Conservation (phyloP, 2,113 vertebrate species). For the Chlorodrepanis virens region DNA sequence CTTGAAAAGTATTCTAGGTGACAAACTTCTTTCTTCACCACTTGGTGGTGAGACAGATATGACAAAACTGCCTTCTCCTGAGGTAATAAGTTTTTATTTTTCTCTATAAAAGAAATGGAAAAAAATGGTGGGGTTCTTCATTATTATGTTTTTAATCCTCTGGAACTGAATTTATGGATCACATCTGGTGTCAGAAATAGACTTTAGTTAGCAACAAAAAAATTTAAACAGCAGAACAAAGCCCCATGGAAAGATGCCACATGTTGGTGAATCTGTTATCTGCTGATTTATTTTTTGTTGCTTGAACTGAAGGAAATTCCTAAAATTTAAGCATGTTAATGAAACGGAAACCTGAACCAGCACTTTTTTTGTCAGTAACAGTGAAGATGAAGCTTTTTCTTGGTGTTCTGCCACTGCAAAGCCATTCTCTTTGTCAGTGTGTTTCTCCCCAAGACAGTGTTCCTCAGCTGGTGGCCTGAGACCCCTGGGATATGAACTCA, state of each 20-base stretch:
- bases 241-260: background rate
- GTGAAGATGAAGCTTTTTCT: background rate
- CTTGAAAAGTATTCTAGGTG: slow-evolving; percentile 76
- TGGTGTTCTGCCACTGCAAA: background rate
- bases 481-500: background rate
- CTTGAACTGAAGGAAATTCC: background rate
- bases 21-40: slow-evolving; percentile 71
- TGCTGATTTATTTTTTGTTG: background rate
- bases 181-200: background rate
- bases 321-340: background rate
- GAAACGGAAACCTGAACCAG: background rate
- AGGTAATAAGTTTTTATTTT: slow-evolving; percentile 71
- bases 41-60: slow-evolving; percentile 52
- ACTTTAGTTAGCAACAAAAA: background rate
- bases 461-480: background rate
- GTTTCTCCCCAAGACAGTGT: background rate
- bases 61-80: slow-evolving; percentile 80
- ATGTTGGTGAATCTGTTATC: background rate
- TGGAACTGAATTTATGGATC: background rate
- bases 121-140: accelerated
- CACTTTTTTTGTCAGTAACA: background rate
- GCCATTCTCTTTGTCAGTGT: background rate
- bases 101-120: background rate
- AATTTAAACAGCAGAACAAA: background rate
- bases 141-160: background rate